phyloP scores from a whole-genome alignment of 2,113 vertebrate species.

The Corythornis vintsioides region DNA sequence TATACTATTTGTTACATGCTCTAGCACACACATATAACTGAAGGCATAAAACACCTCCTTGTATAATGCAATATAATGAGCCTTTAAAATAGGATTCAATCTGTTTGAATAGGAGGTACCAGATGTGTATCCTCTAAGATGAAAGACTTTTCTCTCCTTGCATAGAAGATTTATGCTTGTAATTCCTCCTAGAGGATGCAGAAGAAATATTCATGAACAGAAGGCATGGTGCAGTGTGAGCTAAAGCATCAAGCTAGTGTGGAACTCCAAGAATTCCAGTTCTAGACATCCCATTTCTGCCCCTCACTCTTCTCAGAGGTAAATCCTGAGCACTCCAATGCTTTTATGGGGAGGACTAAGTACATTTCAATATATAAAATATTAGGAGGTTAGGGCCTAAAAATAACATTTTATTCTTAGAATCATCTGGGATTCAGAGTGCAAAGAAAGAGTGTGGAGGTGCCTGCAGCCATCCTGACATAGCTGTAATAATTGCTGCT shows the following conservation, averaged over 20 bases:
- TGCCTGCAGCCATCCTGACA: neutral
- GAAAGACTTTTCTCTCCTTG: constrained; percentile 9
- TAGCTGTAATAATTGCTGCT: neutral
- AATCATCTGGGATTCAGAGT: neutral
- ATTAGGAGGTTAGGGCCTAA: neutral
- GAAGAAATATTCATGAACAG: constrained; percentile 42
- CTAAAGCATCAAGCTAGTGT: neutral
- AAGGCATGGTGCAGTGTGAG: neutral
- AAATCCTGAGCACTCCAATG: neutral
- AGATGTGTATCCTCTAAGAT: constrained; percentile 34
- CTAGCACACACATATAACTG: neutral
- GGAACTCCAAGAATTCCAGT: neutral
- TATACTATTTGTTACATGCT: neutral
- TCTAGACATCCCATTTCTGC: neutral
- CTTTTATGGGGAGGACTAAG: neutral
- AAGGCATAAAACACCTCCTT: neutral
- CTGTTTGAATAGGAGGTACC: constrained; percentile 9
- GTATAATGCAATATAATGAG: neutral
- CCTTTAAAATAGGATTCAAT: constrained; percentile 40
- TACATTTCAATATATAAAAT: neutral
- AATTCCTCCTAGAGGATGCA: constrained; percentile 15
- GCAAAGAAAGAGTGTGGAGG: neutral
- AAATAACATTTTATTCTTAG: neutral
- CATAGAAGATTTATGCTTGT: constrained; percentile 26
- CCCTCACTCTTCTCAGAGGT: neutral